These are phyloP conservation scores for Eufriesea mexicana DNA, from an alignment of 1,140 invertebrate genomes.

Conservation along the genomic window DNA sequence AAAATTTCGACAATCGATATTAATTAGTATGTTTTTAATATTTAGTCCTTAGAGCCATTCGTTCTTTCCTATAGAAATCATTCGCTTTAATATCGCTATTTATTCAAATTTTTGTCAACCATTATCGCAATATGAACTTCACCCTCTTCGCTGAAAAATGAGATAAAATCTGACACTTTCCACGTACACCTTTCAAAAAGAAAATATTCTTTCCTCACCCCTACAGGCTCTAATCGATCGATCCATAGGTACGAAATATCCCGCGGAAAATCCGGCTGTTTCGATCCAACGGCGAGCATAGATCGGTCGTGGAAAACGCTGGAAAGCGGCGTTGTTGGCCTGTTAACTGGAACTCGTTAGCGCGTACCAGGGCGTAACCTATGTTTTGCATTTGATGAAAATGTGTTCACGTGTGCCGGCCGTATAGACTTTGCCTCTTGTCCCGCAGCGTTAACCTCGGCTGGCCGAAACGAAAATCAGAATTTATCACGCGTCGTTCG, in stretches of 20 bases:
- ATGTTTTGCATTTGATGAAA: conserved; percentile 49
- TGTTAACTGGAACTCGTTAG: conserved; percentile 28
- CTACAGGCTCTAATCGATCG: no score
- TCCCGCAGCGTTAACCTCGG: not conserved
- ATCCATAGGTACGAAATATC: not conserved
- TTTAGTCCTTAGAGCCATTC: no score
- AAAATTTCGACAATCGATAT: no score
- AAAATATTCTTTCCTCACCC: no score
- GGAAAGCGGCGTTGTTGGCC: not conserved
- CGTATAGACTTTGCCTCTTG: not conserved
- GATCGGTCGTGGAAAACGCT: not conserved
- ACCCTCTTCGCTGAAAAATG: no score
- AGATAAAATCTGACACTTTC: no score
- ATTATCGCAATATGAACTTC: no score
- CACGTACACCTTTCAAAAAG: no score
- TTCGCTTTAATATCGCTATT: no score
- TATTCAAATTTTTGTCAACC: no score
- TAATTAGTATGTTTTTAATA: no score
- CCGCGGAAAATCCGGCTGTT: not conserved
- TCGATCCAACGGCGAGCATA: not conserved
- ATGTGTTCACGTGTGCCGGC: conserved; percentile 19
- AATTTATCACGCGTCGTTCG: conserved; percentile 25
- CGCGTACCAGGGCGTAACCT: conserved; percentile 26
- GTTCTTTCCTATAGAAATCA: no score
- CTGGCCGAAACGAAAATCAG: conserved; percentile 35